Percentiles rank a stretch among this genome's conserved stretches.
Evolutionary conservation across 2,797 vertebrate species (phyloP).

Genomic region (Danio tinwini): DNA sequence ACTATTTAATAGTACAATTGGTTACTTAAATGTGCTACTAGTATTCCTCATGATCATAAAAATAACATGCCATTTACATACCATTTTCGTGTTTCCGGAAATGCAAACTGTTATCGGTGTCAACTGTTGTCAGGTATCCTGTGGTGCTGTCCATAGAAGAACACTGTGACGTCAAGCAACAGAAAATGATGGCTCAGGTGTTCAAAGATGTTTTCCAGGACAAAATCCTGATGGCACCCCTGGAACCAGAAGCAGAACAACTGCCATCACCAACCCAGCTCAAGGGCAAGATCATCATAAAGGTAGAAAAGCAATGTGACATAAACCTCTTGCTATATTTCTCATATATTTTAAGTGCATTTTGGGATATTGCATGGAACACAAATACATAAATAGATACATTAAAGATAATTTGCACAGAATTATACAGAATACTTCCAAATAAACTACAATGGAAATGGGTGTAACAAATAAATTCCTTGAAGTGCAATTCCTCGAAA

Average conservation of each 20-base stretch:
- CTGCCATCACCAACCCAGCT: conserved; percentile 93
- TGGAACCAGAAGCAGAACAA: conserved; percentile 91
- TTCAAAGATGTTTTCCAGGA: conserved; percentile 93
- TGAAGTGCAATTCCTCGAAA: too few species aligned
- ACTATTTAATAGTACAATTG: too few species aligned
- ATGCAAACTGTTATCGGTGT: not conserved
- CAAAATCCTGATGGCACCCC: conserved; percentile 84
- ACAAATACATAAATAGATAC: too few species aligned
- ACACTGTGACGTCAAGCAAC: conserved; percentile 91
- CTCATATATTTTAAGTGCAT: too few species aligned
- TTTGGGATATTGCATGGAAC: too few species aligned
- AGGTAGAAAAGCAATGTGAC: conserved; percentile 73
- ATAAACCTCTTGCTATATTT: not conserved
- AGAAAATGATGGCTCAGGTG: conserved; percentile 91
- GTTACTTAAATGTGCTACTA: too few species aligned
- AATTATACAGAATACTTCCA: too few species aligned
- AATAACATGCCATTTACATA: not conserved
- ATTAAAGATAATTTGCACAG: too few species aligned
- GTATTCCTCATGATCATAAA: not conserved
- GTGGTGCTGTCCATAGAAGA: conserved; percentile 96
- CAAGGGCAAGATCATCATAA: conserved; percentile 93
- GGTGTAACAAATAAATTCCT: too few species aligned
- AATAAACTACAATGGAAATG: too few species aligned
- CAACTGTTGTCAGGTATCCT: conserved; percentile 82
- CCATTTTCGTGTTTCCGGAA: not conserved